Evolutionary conservation across 64 coral and sea anemone species (phyloP).

Genomic region (Actinia tenebrosa): DNA sequence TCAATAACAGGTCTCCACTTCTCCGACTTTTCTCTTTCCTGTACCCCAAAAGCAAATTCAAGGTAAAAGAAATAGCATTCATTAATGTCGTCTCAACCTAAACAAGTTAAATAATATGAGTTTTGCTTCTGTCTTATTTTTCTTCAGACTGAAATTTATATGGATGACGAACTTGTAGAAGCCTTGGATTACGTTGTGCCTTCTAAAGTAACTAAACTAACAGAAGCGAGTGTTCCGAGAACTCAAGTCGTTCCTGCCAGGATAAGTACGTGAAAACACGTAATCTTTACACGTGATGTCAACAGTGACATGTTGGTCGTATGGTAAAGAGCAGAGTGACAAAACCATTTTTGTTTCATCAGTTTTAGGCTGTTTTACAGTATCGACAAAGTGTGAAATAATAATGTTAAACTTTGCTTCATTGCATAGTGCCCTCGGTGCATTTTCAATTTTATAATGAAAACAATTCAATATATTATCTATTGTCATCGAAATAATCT

Average conservation of each 20-base stretch:
- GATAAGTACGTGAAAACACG: slow-evolving; percentile 50
- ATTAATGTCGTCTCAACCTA: too few relatives aligned
- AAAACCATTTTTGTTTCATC: background rate
- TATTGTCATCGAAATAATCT: too few relatives aligned
- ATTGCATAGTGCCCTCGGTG: too few relatives aligned
- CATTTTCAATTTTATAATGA: too few relatives aligned
- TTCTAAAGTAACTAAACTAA: background rate
- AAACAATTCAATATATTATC: too few relatives aligned
- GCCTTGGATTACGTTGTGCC: slow-evolving; percentile 15
- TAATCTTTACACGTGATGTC: background rate
- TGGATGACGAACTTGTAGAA: slow-evolving; percentile 72
- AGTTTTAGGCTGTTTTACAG: too few relatives aligned
- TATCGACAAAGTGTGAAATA: too few relatives aligned
- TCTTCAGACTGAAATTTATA: slow-evolving; percentile 49
- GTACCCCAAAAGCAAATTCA: slow-evolving; percentile 85
- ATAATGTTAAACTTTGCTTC: too few relatives aligned
- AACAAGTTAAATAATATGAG: background rate
- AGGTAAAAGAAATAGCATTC: slow-evolving; percentile 34
- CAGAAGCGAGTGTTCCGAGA: slow-evolving; percentile 8
- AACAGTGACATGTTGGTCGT: background rate
- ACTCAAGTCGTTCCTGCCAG: slow-evolving; percentile 35
- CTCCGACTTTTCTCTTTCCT: slow-evolving; percentile 91
- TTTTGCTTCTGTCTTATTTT: background rate
- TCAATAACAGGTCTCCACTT: slow-evolving; percentile 62
- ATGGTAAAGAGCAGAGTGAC: background rate